These are phyloP conservation scores for Platysteira castanea DNA, from an alignment of 2,113 vertebrate species.

Conservation along the genomic window DNA sequence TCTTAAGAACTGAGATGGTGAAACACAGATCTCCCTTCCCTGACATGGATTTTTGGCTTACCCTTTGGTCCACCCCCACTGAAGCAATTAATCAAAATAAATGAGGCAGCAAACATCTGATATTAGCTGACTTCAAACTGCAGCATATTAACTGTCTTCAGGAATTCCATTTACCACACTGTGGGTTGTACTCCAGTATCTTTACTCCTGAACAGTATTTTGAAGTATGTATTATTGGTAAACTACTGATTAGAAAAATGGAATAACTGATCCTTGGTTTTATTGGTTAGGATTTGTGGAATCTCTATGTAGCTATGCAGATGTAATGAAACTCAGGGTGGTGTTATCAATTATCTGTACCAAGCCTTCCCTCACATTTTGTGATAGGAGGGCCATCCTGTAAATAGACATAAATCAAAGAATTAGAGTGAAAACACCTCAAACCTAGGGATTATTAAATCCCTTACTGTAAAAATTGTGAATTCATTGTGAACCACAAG, in stretches of 20 bases:
- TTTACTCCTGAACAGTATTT: not conserved
- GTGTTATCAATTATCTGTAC: not conserved
- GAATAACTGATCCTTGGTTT: not conserved
- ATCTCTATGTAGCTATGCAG: not conserved
- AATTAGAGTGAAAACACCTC: not conserved
- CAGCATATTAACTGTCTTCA: not conserved
- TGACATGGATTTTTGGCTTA: not conserved
- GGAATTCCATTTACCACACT: not conserved
- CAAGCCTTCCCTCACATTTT: not conserved
- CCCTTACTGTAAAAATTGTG: not conserved
- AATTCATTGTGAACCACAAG: not conserved
- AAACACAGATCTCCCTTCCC: not conserved
- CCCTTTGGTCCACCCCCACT: not conserved
- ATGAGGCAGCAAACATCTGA: conserved; percentile 36
- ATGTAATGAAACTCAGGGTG: not conserved
- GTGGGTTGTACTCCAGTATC: not conserved
- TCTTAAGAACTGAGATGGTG: not conserved
- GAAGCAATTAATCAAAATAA: conserved; percentile 58
- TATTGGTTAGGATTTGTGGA: not conserved
- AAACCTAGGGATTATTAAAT: not conserved
- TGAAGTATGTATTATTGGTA: not conserved
- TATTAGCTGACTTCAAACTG: not conserved
- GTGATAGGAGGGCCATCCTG: not conserved
- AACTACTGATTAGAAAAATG: not conserved
- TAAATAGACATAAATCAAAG: not conserved